These are phyloP conservation scores for Xanthorhoe spadicearia DNA, from an alignment of 2,888 invertebrate genomes.

Conservation along the genomic window DNA sequence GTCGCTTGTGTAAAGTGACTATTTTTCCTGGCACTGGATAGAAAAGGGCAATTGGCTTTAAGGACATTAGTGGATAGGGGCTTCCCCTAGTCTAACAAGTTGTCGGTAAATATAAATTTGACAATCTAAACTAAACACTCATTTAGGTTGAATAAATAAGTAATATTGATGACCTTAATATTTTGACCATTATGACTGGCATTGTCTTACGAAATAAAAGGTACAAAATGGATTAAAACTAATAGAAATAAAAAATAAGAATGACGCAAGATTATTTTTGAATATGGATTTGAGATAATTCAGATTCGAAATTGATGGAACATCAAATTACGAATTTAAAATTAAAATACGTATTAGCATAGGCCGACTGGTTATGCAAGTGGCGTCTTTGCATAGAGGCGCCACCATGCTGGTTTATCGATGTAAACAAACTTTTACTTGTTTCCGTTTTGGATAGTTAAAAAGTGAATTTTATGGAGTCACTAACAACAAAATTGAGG, in stretches of 20 bases:
- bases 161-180: no score
- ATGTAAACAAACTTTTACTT: slow-evolving; percentile 44
- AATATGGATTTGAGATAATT: not conserved
- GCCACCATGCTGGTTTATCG: slow-evolving; percentile 29
- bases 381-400: slow-evolving; percentile 25
- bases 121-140: not conserved
- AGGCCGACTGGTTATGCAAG: slow-evolving; percentile 29
- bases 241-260: no score
- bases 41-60: slow-evolving; percentile 79
- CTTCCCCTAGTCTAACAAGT: slow-evolving; percentile 18
- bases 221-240: no score
- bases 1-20: slow-evolving; percentile 77
- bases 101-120: not conserved
- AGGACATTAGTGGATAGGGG: slow-evolving; percentile 72
- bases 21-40: slow-evolving; percentile 81
- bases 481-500: not conserved
- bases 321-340: slow-evolving; percentile 13
- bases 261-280: not conserved
- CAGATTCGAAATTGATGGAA: not conserved
- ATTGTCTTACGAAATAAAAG: no score
- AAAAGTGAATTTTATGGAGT: not conserved
- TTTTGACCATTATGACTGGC: no score
- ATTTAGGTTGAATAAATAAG: not conserved
- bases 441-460: slow-evolving; percentile 31
- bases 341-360: slow-evolving; percentile 22